Percentiles rank a stretch among this genome's conserved stretches.
Conservation (phyloP, 2,888 invertebrate species). For the Rhagium mordax region DNA sequence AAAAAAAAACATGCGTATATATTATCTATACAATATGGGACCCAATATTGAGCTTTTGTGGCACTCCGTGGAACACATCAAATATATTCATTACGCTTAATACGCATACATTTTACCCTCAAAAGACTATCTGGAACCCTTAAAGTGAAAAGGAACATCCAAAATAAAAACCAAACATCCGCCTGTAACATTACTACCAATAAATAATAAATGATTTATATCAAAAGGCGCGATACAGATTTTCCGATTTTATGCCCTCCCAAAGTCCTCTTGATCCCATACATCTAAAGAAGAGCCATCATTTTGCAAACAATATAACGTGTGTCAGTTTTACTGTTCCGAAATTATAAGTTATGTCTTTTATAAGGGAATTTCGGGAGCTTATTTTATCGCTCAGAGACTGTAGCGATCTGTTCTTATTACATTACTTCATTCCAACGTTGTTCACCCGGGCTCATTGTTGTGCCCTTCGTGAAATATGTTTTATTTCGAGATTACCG, state of each 20-base stretch:
- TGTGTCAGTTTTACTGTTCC: slow-evolving; percentile 67
- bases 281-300: slow-evolving; percentile 57
- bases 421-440: slow-evolving; percentile 2
- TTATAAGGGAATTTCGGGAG: slow-evolving; percentile 66
- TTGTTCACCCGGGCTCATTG: neutral
- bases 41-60: too few relatives aligned
- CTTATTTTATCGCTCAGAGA: slow-evolving; percentile 51
- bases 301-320: slow-evolving; percentile 68
- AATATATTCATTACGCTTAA: too few relatives aligned
- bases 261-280: slow-evolving; percentile 45
- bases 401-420: slow-evolving; percentile 41
- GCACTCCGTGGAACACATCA: too few relatives aligned
- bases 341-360: slow-evolving; percentile 68
- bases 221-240: slow-evolving; percentile 25
- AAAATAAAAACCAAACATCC: slow-evolving; percentile 6
- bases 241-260: slow-evolving; percentile 11
- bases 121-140: neutral
- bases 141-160: slow-evolving; percentile 5
- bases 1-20: too few relatives aligned
- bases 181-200: slow-evolving; percentile 5
- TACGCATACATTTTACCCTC: neutral
- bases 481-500: neutral
- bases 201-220: slow-evolving; percentile 29
- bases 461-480: neutral
- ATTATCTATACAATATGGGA: too few relatives aligned